phyloP scores from a whole-genome alignment of 2,888 invertebrate genomes.

The Pseudanteris insignis region DNA sequence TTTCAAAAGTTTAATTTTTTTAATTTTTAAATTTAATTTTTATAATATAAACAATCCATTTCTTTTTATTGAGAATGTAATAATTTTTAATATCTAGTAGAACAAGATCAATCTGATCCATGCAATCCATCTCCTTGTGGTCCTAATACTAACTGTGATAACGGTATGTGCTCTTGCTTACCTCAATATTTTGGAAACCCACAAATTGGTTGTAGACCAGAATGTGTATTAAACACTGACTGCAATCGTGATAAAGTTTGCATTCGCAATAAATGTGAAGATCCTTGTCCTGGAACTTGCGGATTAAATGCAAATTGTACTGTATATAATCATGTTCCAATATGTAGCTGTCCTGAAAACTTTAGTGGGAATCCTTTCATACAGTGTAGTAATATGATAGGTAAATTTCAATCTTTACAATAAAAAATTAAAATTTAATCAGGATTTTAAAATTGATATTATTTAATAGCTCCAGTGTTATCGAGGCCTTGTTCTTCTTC shows the following conservation, averaged over 20 bases:
- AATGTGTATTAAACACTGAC: slow-evolving; percentile 87
- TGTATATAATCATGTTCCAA: slow-evolving; percentile 87
- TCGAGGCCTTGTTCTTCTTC: slow-evolving; percentile 69
- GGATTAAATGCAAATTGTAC: slow-evolving; percentile 68
- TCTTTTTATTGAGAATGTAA: no score
- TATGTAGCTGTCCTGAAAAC: slow-evolving; percentile 74
- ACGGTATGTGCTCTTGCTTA: slow-evolving; percentile 81
- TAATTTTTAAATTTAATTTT: no score
- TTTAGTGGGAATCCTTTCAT: slow-evolving; percentile 68
- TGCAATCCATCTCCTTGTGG: slow-evolving; percentile 91
- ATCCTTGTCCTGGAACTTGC: slow-evolving; percentile 81
- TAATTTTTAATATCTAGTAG: slow-evolving; percentile 3
- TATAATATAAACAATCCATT: no score
- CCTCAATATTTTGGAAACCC: slow-evolving; percentile 87
- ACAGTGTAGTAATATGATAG: slow-evolving; percentile 60
- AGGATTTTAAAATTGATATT: no score
- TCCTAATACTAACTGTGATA: slow-evolving; percentile 82
- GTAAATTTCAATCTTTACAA: slow-evolving; percentile 52
- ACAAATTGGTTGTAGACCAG: slow-evolving; percentile 85
- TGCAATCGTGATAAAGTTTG: slow-evolving; percentile 85
- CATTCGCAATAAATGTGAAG: slow-evolving; percentile 81
- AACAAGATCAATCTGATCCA: slow-evolving; percentile 66
- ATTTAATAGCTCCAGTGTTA: slow-evolving; percentile 9
- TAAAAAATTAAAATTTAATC: no score
- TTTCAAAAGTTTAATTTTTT: no score